These are phyloP conservation scores for Zoroaster sp. DNA, from an alignment of 53 echinoderm and acorn worm species.

Conservation along the genomic window DNA sequence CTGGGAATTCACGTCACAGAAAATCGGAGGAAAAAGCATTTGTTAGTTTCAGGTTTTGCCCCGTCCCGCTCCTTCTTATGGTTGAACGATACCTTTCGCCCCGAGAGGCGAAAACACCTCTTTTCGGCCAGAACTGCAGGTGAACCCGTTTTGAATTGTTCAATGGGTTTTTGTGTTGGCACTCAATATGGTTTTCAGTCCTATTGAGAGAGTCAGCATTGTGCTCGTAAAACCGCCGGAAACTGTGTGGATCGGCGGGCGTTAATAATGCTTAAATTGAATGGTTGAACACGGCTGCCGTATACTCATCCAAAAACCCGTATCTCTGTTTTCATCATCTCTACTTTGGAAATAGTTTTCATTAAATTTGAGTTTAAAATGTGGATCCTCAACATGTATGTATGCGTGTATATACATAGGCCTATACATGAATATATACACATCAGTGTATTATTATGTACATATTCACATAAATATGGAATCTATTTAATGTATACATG, in stretches of 20 bases:
- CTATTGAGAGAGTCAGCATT: not conserved
- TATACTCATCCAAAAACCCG: not conserved
- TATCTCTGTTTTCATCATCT: not conserved
- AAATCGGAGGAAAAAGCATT: not conserved
- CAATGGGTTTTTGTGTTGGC: constrained; percentile 36
- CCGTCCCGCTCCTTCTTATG: constrained; percentile 34
- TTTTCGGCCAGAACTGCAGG: constrained; percentile 25
- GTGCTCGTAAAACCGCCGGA: constrained; percentile 42
- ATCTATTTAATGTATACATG: constrained; percentile 54
- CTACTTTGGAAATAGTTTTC: not conserved
- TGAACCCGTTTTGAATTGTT: constrained; percentile 21
- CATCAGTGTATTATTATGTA: not conserved
- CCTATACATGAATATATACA: not conserved
- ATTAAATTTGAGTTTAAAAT: not conserved
- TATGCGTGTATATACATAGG: constrained; percentile 9
- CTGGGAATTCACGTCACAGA: not conserved
- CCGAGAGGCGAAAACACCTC: constrained; percentile 7
- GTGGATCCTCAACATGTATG: not conserved
- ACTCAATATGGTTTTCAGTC: constrained; percentile 7
- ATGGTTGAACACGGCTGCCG: not conserved
- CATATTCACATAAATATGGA: constrained; percentile 10
- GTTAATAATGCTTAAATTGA: not conserved
- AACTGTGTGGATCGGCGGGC: not conserved
- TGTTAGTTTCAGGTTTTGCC: constrained; percentile 16
- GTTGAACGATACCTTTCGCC: constrained; percentile 6